Evolutionary conservation across 2,113 vertebrate species (phyloP), one percentile per base, ranked within the genome.

Genomic region (Neopipo cinnamomea): DNA sequence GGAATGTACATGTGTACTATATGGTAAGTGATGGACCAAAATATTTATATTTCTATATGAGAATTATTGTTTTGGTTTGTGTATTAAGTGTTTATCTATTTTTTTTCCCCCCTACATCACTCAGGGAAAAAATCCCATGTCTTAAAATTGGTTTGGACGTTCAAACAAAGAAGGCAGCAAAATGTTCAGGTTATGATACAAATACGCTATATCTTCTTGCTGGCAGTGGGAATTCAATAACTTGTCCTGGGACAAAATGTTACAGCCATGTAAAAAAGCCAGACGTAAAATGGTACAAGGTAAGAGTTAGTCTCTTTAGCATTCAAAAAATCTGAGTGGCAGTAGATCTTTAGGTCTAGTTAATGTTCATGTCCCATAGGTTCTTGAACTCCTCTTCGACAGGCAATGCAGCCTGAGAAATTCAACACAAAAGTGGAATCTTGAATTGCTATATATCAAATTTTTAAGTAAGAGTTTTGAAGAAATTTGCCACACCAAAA

Each of bases 251-350:
- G 30, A 88, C 97, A 75, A 93, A 71, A 67, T 98, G 98, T 79
- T 98, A 96, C 70, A 77, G 41, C 31, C 81, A 90, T 23, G 9
- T 39, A 11, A 84, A 74, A 65, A 97, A 89, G 50, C 46, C 88
- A 81, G 14, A 93, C 16, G 74, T 98, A 39, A 98, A 91, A 85
- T 99, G 99, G 99, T 99, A 98, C 96, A 97, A 98, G 98, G 99
- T 99, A 94, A 96, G 94, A 37, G 13, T 73, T 11, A 31, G 19
- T 59, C 8, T n/a, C 25, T 16, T n/a, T 20, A 84, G 25, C 14
- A 11, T 30, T 85, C 23, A 41, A 10, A 73, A 62, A 24, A 20
- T 3, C 6, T 52, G 18, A 35, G 14, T 49, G 35, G 14, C 84
- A 10, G 5, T 55, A 28, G 6, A 74, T n/a, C 4, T 80, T 63